A percentile compares a stretch with the other conserved stretches of the same genome.
Conservation (phyloP, 2,888 invertebrate genomes). For the Tiliacea citrago region DNA sequence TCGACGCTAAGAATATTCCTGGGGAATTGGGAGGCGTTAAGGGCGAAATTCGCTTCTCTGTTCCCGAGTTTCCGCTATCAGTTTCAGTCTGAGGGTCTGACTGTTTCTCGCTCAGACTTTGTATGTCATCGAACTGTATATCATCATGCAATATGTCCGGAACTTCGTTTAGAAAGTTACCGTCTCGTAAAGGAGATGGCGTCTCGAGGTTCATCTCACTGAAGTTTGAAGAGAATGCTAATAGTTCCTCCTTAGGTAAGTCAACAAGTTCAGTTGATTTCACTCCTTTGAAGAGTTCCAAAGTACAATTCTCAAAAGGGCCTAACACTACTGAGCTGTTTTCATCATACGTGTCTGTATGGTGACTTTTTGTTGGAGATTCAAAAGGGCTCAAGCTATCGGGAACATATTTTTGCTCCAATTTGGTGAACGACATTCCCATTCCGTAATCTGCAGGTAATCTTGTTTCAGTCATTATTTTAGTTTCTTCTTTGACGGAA, state of each 20-base stretch:
- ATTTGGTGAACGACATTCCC: constrained; percentile 74
- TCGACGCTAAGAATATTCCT: constrained; percentile 82
- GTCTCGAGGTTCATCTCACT: constrained; percentile 88
- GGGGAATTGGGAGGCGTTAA: constrained; percentile 87
- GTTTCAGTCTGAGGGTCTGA: constrained; percentile 72
- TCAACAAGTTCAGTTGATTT: constrained; percentile 86
- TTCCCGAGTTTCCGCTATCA: constrained; percentile 77
- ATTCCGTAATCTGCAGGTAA: constrained; percentile 71
- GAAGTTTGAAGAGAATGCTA: constrained; percentile 90
- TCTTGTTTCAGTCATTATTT: constrained; percentile 73
- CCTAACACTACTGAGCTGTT: constrained; percentile 91
- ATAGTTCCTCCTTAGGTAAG: constrained; percentile 85
- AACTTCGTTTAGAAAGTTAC: constrained; percentile 87
- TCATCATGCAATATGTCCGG: constrained; percentile 84
- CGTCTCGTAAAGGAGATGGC: constrained; percentile 86
- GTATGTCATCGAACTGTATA: constrained; percentile 80
- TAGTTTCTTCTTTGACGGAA: constrained; percentile 64
- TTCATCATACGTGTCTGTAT: constrained; percentile 86
- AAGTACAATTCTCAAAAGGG: constrained; percentile 90
- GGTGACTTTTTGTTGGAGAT: constrained; percentile 86
- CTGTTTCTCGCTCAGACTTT: constrained; percentile 77
- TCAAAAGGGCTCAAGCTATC: constrained; percentile 85
- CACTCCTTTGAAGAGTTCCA: constrained; percentile 87
- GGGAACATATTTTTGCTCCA: constrained; percentile 79
- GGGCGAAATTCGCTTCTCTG: constrained; percentile 83